Percentiles rank a stretch among this genome's conserved stretches.
These are phyloP conservation scores for Sakesphorus luctuosus DNA, from an alignment of 2,113 vertebrate species.

Conservation along the genomic window DNA sequence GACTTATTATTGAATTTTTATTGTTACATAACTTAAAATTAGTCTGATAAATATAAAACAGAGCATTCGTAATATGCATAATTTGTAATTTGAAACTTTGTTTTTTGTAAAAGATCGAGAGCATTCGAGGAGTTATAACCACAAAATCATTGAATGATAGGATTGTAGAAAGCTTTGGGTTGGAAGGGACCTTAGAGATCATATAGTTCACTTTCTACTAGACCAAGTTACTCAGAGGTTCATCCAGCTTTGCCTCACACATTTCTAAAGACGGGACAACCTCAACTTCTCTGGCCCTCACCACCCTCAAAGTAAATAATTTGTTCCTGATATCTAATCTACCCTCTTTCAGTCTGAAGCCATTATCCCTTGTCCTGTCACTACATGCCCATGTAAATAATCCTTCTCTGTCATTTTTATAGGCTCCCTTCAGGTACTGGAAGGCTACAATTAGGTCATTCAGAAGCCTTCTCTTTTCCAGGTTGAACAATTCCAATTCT, in stretches of 20 bases:
- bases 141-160: neutral
- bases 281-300: neutral
- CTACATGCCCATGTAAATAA: neutral
- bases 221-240: neutral
- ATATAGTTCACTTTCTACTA: neutral
- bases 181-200: neutral
- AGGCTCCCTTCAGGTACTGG: neutral
- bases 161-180: neutral
- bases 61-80: neutral
- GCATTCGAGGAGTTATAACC: neutral
- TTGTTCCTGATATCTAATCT: neutral
- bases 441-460: neutral
- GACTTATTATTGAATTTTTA: neutral
- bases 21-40: neutral
- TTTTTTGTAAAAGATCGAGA: neutral
- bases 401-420: neutral
- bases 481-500: neutral
- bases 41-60: neutral
- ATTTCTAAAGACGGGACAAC: neutral
- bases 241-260: neutral
- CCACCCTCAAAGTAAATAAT: neutral
- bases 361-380: neutral
- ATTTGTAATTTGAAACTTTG: neutral
- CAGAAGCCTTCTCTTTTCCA: neutral
- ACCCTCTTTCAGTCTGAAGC: neutral